Percentiles rank a stretch among this genome's conserved stretches.
These are phyloP conservation scores for Sterrhoptilus dennistouni DNA, from an alignment of 2,113 vertebrate species.

Conservation along the genomic window DNA sequence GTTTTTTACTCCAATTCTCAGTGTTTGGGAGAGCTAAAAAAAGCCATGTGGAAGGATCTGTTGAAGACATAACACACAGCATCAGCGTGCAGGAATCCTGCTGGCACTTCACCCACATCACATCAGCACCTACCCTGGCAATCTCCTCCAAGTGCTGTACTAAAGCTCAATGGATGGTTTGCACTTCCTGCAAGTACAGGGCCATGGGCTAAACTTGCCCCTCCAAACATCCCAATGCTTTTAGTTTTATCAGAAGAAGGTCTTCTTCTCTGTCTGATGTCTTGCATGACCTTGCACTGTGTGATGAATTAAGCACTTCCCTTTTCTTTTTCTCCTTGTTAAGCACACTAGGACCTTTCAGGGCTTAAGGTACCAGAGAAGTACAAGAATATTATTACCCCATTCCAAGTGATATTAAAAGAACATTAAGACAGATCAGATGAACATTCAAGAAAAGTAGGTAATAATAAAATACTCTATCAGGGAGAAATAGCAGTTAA, in stretches of 20 bases:
- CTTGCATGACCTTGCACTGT: neutral
- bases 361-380: constrained; percentile 29
- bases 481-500: constrained; percentile 11
- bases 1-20: neutral
- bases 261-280: neutral
- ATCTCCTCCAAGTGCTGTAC: neutral
- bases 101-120: neutral
- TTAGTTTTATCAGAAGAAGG: neutral
- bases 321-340: neutral
- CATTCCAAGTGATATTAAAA: constrained; percentile 16
- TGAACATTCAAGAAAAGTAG: constrained; percentile 25
- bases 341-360: neutral
- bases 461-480: constrained; percentile 43
- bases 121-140: neutral
- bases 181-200: neutral
- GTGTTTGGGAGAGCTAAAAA: neutral
- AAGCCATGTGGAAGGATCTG: neutral
- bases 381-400: constrained; percentile 32
- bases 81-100: neutral
- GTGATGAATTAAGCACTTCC: neutral
- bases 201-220: neutral
- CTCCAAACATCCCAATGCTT: neutral
- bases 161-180: neutral
- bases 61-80: neutral
- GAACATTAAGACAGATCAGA: constrained; percentile 8